Evolutionary conservation across 2,113 vertebrate genomes (phyloP), one percentile per base, ranked within the genome.

Genomic region (Urocitellus parryii): DNA sequence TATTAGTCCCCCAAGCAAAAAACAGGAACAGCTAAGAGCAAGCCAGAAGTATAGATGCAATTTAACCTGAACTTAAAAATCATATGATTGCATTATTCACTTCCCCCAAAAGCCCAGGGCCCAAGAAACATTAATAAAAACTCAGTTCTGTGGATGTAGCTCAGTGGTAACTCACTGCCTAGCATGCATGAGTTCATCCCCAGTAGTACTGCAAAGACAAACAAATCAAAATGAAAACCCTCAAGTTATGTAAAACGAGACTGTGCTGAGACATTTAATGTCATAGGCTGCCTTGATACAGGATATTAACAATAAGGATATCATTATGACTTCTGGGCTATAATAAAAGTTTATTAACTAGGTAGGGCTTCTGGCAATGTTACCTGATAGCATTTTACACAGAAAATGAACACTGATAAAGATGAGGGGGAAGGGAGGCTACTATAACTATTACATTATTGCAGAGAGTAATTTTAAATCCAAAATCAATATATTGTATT

Each of bases 11-110:
- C 98, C 99, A 95, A 91, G 98, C 88, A 81, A 99, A 99, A 98
- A 99, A 99, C 56, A 99, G 97, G 96, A 99, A 99, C 74, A 99
- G 98, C 99, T 99, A 96, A 45, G 95, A 53, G n/a, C 18, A 18
- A 97, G 87, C 88, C 10, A 91, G 34, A 94, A n/a, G 20, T 39
- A 20, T 48, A 58, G 92, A 78, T 37, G 39, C 13, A 72, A 77
- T 42, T 87, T 25, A 89, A 56, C 24, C 37, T 61, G 20, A 90
- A 84, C 24, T 79, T 42, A 13, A 79, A 53, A 87, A 94, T 88
- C 56, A 42, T 79, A 63, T 6, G 77, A 65, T 32, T 53, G 8
- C 32, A 65, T 77, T 67, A 48, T 70, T 58, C 22, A 24, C 56
- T 22, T 22, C 6, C 20, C 56, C 56, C 56, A 20, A 22, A 58